These are phyloP conservation scores for Panopea generosa DNA, from an alignment of 2,888 invertebrate genomes.

Conservation along the genomic window DNA sequence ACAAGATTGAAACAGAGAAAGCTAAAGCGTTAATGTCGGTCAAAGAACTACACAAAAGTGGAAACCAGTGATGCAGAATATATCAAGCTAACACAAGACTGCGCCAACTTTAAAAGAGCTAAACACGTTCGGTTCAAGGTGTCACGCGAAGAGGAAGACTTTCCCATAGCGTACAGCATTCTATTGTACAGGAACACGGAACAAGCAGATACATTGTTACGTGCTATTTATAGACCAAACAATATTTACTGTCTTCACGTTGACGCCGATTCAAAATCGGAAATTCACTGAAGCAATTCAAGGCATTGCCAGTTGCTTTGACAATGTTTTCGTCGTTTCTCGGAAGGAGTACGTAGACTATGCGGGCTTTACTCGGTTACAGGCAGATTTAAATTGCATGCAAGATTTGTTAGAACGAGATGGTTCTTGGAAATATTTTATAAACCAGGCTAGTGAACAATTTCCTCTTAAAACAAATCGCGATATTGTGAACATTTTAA, in stretches of 20 bases:
- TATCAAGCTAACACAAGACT: conserved; percentile 68
- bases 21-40: conserved; percentile 53
- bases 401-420: conserved; percentile 69
- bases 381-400: conserved; percentile 84
- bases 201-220: conserved; percentile 78
- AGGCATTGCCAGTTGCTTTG: conserved; percentile 77
- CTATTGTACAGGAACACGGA: conserved; percentile 77
- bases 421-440: conserved; percentile 82
- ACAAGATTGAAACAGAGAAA: conserved; percentile 63
- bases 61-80: conserved; percentile 68
- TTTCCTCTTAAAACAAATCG: conserved; percentile 83
- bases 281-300: conserved; percentile 66
- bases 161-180: conserved; percentile 81
- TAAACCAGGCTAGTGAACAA: conserved; percentile 83
- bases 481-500: conserved; percentile 83
- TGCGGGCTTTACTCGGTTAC: conserved; percentile 80
- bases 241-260: conserved; percentile 84
- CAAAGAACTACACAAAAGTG: conserved; percentile 40
- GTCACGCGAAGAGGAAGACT: conserved; percentile 68
- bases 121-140: conserved; percentile 52
- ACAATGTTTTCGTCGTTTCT: conserved; percentile 83
- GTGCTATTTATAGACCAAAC: conserved; percentile 80
- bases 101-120: conserved; percentile 63
- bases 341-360: conserved; percentile 81
- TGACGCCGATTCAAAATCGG: conserved; percentile 71